Conservation (phyloP, 1,140 invertebrate species). For the Drosophila subobscura region DNA sequence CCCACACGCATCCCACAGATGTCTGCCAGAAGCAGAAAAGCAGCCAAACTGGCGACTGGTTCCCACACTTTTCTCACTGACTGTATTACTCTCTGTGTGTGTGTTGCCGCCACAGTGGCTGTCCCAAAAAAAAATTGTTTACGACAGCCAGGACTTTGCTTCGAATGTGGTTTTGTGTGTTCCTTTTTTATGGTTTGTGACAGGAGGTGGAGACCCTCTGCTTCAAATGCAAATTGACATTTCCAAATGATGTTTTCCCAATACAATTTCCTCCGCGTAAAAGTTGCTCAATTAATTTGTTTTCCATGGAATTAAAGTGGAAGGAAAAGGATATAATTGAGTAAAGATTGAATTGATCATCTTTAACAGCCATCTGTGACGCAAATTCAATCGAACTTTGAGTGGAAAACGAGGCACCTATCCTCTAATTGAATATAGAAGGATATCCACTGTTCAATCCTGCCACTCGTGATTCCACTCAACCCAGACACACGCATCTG, state of each 20-base stretch:
- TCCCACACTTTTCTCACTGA: constrained; percentile 10
- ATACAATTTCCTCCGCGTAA: constrained; percentile 7
- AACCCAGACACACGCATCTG: too few species aligned
- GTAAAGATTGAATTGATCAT: too few species aligned
- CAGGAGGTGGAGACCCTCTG: not conserved
- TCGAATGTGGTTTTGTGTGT: too few species aligned
- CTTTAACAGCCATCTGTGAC: too few species aligned
- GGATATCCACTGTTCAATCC: too few species aligned
- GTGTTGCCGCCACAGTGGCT: constrained; percentile 13
- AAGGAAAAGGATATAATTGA: not conserved
- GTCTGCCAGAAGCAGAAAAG: constrained; percentile 23
- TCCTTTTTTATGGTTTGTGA: constrained; percentile 1
- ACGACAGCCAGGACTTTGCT: not conserved
- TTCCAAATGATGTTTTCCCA: constrained; percentile 37
- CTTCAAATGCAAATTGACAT: constrained; percentile 56
- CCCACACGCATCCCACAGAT: constrained; percentile 65
- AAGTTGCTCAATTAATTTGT: constrained; percentile 25
- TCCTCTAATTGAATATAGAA: too few species aligned
- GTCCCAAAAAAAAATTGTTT: not conserved
- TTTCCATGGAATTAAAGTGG: constrained; percentile 16
- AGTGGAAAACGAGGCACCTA: too few species aligned
- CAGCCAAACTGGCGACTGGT: constrained; percentile 45
- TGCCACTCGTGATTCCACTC: too few species aligned
- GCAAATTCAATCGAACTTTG: too few species aligned
- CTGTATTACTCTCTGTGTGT: constrained; percentile 5